Conservation (phyloP, 2,113 vertebrate species). For the Sigmodon hispidus region DNA sequence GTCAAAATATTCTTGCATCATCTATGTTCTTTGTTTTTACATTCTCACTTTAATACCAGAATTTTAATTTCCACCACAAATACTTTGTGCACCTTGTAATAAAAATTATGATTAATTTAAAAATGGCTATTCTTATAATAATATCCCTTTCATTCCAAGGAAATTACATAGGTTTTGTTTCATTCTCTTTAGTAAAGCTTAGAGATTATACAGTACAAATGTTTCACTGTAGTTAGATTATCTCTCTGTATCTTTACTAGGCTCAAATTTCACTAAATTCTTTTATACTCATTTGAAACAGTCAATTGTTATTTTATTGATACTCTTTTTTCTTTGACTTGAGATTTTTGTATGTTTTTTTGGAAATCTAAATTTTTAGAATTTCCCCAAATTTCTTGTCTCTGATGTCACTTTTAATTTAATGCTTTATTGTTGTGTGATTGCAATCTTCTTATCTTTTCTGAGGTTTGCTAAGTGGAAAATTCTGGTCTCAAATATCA, state of each 20-base stretch:
- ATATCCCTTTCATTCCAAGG: background rate
- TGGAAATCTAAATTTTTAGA: background rate
- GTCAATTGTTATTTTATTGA: background rate
- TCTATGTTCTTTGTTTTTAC: background rate
- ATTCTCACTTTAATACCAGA: too few species aligned
- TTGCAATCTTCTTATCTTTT: background rate
- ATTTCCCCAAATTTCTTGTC: background rate
- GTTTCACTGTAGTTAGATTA: background rate
- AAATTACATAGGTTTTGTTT: background rate
- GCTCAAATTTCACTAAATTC: background rate
- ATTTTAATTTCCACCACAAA: background rate
- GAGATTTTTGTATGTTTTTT: background rate
- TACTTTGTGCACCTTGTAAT: background rate
- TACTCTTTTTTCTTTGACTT: background rate
- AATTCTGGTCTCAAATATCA: background rate
- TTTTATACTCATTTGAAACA: background rate
- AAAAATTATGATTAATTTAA: background rate
- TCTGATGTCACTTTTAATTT: background rate
- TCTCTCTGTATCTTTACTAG: background rate
- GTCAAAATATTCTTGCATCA: background rate
- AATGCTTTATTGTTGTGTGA: background rate
- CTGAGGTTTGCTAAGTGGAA: background rate
- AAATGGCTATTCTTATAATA: background rate
- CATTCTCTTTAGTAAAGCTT: background rate
- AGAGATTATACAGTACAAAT: background rate